Evolutionary conservation across 1,140 invertebrate genomes (phyloP), one percentile per base, ranked within the genome.

Genomic region (Drosophila ironensis): DNA sequence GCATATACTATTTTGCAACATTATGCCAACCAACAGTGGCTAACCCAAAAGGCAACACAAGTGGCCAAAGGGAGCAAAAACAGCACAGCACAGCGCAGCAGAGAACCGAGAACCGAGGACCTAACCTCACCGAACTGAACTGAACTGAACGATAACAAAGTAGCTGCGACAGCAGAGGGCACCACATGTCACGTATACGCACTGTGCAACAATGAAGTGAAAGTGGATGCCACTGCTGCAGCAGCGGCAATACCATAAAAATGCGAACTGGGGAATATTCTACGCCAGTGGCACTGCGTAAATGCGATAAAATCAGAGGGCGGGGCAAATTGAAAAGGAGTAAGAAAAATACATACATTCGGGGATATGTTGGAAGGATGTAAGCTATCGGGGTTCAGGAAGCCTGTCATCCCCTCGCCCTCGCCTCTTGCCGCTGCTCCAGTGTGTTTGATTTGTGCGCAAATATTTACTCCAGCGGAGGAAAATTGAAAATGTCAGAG

Each of bases 231-330:
- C 37, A 9, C 44, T 16, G 37, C 37, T 74, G 72, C 59, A 64
- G 53, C 50, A 46, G 68, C 45, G 19, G 52, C 64, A 56, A 38
- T 48, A 30, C 46, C 52, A 68, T 68, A 72, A 72, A 77, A 77
- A 52, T 61, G 66, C 52, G 44, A 60, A 22, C 66, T 70, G 40
- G 66, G 66, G 53, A 59, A 38, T 69, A 54, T 51, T 48, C 44
- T 27, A 33, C 8, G 35, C 17, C 14, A 17, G 22, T 63, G 46
- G 24, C 44, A 41, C 68, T 71, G 46, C 45, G 54, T 76, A 84
- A 84, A 81, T 84, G 77, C 73, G 78, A 84, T 84, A 69, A 72
- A 84, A 84, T 82, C 68, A n/a, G n/a, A n/a, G 9, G 24, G 40
- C 2, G 24, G 27, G 42, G 38, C 38, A 82, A 81, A 84, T 84